Conservation (phyloP, 2,113 vertebrate genomes). For the Mellivora capensis region DNA sequence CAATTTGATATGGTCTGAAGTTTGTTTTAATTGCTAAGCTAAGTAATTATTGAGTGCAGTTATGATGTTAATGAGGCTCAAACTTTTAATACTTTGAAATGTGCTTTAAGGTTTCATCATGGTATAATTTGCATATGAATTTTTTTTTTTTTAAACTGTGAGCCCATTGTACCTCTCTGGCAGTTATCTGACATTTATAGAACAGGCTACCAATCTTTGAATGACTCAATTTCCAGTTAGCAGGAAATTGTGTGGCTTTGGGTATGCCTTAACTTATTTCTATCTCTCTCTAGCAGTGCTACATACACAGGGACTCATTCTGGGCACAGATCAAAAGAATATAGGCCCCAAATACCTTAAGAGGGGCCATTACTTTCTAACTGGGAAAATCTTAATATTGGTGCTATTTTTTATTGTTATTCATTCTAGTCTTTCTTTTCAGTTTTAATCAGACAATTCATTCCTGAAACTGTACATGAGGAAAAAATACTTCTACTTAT, state of each 20-base stretch:
- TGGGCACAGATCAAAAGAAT: neutral
- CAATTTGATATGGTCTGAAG: neutral
- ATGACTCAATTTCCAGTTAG: neutral
- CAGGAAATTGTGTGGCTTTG: neutral
- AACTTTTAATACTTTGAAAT: constrained; percentile 31
- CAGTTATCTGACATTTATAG: neutral
- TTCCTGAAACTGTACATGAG: neutral
- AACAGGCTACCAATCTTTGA: neutral
- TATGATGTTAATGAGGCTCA: neutral
- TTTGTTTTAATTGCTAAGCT: neutral
- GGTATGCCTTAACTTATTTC: neutral
- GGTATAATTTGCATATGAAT: neutral
- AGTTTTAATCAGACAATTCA: neutral
- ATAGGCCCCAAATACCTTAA: neutral
- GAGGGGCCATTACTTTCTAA: neutral
- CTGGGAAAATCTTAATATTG: neutral
- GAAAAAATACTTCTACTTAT: neutral
- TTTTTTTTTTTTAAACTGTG: neutral
- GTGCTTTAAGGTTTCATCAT: neutral
- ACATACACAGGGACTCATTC: neutral
- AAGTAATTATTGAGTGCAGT: neutral
- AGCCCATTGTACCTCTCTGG: neutral
- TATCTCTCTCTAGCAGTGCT: too few species aligned
- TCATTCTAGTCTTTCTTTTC: neutral
- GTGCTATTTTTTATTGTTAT: neutral